Percentiles rank a stretch among this genome's conserved stretches.
phyloP scores from a whole-genome alignment of 2,797 vertebrate species.

The Mus spretus region DNA sequence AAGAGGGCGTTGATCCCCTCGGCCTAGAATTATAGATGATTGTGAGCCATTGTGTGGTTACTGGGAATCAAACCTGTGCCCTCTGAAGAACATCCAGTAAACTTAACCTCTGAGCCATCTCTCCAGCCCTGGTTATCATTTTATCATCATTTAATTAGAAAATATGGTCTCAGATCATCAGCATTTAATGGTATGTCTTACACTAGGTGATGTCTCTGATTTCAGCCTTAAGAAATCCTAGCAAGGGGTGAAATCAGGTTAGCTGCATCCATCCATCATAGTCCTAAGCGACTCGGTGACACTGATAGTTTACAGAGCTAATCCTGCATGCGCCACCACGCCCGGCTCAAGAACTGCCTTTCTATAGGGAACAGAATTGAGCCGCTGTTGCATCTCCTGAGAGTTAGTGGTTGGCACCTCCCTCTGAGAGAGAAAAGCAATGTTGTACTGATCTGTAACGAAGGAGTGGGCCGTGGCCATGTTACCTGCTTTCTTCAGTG shows the following conservation, averaged over 20 bases:
- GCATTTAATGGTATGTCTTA: neutral
- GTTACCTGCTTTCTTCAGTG: conserved; percentile 42
- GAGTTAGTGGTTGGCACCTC: conserved; percentile 64
- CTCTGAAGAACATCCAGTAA: neutral
- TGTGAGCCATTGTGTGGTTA: neutral
- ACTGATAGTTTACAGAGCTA: neutral
- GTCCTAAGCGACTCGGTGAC: neutral
- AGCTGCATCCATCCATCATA: too few species aligned
- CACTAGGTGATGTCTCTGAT: neutral
- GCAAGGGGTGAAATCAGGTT: neutral
- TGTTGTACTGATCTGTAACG: conserved; percentile 64
- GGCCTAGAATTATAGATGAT: neutral
- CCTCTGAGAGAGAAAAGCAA: conserved; percentile 42
- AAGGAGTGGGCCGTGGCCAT: conserved; percentile 77
- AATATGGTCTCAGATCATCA: neutral
- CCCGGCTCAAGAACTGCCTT: neutral
- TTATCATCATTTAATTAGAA: neutral
- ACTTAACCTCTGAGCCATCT: neutral
- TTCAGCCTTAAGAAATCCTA: neutral
- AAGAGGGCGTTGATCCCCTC: neutral
- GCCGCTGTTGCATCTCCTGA: conserved; percentile 44
- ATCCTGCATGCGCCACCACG: neutral
- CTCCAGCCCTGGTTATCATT: neutral
- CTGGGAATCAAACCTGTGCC: neutral
- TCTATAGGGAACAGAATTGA: conserved; percentile 43